phyloP scores from a whole-genome alignment of 92 coral and sea anemone species.

The Zoanthus sociatus region DNA sequence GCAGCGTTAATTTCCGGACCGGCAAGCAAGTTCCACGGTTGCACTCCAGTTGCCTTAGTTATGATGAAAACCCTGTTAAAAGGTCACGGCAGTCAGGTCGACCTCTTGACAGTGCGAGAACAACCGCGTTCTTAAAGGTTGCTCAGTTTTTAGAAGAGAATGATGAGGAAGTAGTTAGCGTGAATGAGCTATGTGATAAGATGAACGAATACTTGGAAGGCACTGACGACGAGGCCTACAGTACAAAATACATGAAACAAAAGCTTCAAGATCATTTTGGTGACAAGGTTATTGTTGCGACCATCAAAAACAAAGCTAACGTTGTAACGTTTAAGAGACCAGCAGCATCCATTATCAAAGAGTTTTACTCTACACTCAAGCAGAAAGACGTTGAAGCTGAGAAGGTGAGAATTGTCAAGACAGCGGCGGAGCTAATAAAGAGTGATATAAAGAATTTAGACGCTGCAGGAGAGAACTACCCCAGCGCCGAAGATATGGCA shows the following conservation, averaged over 20 bases:
- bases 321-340: constrained; percentile 55
- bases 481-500: no score
- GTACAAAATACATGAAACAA: constrained; percentile 58
- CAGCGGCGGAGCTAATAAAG: no score
- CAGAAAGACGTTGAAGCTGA: no score
- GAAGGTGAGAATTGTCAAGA: no score
- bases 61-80: background rate
- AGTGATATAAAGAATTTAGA: background rate
- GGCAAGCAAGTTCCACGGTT: constrained; percentile 44
- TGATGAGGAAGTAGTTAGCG: constrained; percentile 37
- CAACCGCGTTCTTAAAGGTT: constrained; percentile 57
- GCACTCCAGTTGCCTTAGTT: background rate
- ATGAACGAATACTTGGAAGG: constrained; percentile 40
- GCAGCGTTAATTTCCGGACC: constrained; percentile 53
- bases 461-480: background rate
- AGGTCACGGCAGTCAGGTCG: constrained; percentile 36
- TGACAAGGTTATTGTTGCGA: constrained; percentile 49
- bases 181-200: background rate
- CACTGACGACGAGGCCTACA: constrained; percentile 49
- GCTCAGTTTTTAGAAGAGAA: constrained; percentile 58
- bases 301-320: constrained; percentile 13
- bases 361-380: no score
- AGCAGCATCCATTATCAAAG: background rate
- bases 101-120: constrained; percentile 51
- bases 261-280: constrained; percentile 70